Percentiles rank a stretch among this genome's conserved stretches.
Evolutionary conservation across 2,113 vertebrate species (phyloP).

Genomic region (Limnothrissa miodon): DNA sequence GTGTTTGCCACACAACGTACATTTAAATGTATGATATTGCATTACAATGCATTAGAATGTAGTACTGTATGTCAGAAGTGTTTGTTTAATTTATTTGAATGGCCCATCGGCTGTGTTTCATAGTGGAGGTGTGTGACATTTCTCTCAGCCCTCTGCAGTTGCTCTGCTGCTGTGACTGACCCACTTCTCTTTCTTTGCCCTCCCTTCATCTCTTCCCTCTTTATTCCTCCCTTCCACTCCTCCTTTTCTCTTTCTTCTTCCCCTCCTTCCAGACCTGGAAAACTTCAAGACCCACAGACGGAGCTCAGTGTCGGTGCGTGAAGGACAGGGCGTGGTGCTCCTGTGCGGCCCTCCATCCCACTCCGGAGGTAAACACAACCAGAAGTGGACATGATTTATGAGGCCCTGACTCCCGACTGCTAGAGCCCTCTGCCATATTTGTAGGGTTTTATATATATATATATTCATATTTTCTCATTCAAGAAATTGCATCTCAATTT

Average conservation of each 20-base stretch:
- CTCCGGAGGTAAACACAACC: constrained; percentile 79
- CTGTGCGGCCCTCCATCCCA: constrained; percentile 91
- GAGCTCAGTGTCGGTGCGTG: constrained; percentile 89
- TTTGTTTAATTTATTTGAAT: not conserved
- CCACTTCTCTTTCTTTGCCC: constrained; percentile 19
- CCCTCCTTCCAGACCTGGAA: constrained; percentile 81
- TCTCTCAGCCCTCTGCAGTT: not conserved
- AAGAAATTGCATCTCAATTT: constrained; percentile 19
- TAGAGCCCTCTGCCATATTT: not conserved
- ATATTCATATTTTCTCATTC: constrained; percentile 3
- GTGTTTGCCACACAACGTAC: no score
- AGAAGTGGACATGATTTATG: constrained; percentile 5
- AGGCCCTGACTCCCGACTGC: not conserved
- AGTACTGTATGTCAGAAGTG: not conserved
- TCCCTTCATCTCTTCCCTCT: not conserved
- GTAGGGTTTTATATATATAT: not conserved
- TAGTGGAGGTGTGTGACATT: not conserved
- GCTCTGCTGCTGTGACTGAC: not conserved
- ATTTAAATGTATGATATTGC: no score
- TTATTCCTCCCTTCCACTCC: not conserved
- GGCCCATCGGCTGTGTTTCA: not conserved
- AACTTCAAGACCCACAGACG: constrained; percentile 89
- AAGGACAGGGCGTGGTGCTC: constrained; percentile 95
- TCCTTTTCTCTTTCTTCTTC: constrained; percentile 21
- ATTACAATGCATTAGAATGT: not conserved